Base-by-base conservation (phyloP, 2,113 vertebrate genomes). In the Notechis scutatus region DNA sequence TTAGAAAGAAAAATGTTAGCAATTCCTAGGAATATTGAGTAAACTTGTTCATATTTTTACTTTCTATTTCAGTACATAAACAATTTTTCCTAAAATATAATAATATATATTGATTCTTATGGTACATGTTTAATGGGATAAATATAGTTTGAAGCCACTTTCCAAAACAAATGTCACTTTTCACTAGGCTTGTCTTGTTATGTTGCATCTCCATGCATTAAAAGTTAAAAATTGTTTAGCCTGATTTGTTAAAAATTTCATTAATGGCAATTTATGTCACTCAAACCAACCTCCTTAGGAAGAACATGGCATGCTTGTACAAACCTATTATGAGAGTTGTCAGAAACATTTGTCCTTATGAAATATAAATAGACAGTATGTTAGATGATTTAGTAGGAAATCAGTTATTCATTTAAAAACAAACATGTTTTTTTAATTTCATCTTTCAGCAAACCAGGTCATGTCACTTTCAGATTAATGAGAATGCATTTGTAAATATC, bases 301-400 rank as follows among this genome's bases (percentile, higher is more conserved):
- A 97, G 97, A 98, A 98, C 98, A 98, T 97, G 97, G 97, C 97
- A 97, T 96, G 97, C 98, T 98, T 97, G 98, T 98, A 98, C 96
- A 98, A 98, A 98, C 98, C 98, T 98, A 98, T 99, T 98, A 98
- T 98, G 98, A 98, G 98, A 98, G 96, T 98, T 98, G 98, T 99
- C 98, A 98, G 97, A 98, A 98, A 98, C 98, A 98, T 98, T 98
- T 98, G 98, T 98, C 98, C 98, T 98, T 98, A 99, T 98, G 97
- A 98, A 98, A 98, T 98, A 98, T 99, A 97, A 98, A 98, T 98
- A 97, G 97, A 97, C 96, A 95, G 93, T 93, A 97, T 97, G 98
- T 98, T 97, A 97, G 97, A 94, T 97, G 96, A 97, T 96, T 95
- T 97, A 97, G 96, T 96, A 96, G 96, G 97, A 97, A 97, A 98